phyloP scores from a whole-genome alignment of 1,140 invertebrate species.

The Batillaria attramentaria region DNA sequence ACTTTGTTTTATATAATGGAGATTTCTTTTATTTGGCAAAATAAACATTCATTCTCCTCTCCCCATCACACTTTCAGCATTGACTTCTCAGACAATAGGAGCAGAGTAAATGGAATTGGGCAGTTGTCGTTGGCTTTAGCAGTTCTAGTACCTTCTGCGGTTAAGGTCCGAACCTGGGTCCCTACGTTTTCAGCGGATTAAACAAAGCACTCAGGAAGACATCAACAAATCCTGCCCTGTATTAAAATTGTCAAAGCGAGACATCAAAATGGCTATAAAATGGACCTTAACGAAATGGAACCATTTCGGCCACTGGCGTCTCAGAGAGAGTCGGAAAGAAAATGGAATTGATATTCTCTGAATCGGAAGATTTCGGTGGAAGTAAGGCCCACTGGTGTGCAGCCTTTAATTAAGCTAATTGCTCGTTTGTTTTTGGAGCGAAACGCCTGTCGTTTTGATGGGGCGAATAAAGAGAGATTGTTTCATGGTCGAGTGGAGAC shows the following conservation, averaged over 20 bases:
- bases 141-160: too few relatives aligned
- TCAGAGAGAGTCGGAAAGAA: background rate
- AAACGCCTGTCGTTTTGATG: slow-evolving; percentile 16
- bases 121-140: too few relatives aligned
- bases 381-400: background rate
- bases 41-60: too few relatives aligned
- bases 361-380: background rate
- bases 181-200: too few relatives aligned
- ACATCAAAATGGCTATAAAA: background rate
- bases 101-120: too few relatives aligned
- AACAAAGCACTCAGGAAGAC: too few relatives aligned
- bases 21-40: too few relatives aligned
- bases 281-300: background rate
- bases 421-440: slow-evolving; percentile 12
- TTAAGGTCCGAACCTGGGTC: too few relatives aligned
- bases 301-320: background rate
- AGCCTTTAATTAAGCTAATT: slow-evolving; percentile 15
- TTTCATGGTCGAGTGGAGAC: background rate
- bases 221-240: too few relatives aligned
- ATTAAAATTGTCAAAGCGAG: slow-evolving; percentile 4
- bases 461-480: background rate
- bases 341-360: background rate
- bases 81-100: too few relatives aligned
- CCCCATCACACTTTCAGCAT: too few relatives aligned
- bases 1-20: too few relatives aligned